Base-by-base conservation (phyloP, 2,888 invertebrate genomes). In the Petrolisthes manimaculis region DNA sequence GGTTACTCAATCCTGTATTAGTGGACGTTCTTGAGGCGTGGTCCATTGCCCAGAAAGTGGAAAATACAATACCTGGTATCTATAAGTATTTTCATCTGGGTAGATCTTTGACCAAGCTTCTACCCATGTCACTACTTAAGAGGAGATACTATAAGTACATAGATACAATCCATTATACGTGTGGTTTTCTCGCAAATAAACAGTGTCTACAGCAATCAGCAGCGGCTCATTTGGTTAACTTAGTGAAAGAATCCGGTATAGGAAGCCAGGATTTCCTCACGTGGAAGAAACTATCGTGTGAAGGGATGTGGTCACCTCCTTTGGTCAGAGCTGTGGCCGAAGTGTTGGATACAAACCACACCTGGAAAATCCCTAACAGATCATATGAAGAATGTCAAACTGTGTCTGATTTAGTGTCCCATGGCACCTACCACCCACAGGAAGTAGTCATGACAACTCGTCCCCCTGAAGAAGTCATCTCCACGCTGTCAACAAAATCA, bases 21-120 rank as follows among this genome's bases (percentile, higher is more conserved):
- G 69, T 75, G 18, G 82, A 86, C 18, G 14, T 86, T 21, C 61
- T 86, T 54, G 21, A 75, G 37, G 86, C 86, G 6, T 37, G 56
- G 53, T 75, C 51, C 71, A 86, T 53, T 24, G 37, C 21, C 75
- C 14, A 12, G 24, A 21, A 54, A 75, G 8, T 84, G 4, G 5
- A 18, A 14, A 14, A 37, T 61, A 12, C 24, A 78, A 78, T 2
- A 3, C 2, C 67, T 53, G 21, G 53, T 24, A 24, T 14, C 12
- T 37, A 3, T 12, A 69, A 37, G n/a, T 53, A 12, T 24, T 37
- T n/a, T 18, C 9, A 55, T 24, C 6, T 55, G 8, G 55, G 67
- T 5, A 81, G 69, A 82, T n/a, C 5, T 77, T 53, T 21, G 37
- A 5, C 86, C 53, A 12, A 3, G 21, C 18, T 55, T 75, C 37